Conservation (phyloP, 2,113 vertebrate genomes). For the Cyanoliseus patagonus region DNA sequence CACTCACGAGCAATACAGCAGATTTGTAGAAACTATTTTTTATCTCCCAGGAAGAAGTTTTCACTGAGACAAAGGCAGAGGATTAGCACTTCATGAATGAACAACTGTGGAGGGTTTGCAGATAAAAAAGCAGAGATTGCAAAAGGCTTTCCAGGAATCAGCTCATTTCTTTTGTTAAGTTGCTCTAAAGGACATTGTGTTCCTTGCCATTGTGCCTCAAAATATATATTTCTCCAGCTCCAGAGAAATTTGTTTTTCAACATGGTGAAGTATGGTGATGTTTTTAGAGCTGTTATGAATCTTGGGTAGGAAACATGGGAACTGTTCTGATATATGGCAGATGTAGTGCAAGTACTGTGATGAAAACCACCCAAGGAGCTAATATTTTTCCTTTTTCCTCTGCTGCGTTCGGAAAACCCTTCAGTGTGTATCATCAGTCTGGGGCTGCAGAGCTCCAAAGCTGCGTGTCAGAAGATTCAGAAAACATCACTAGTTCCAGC, state of each 20-base stretch:
- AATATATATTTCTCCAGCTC: constrained; percentile 62
- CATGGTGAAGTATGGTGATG: background rate
- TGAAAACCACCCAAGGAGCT: constrained; percentile 60
- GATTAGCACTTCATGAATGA: background rate
- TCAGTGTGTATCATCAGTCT: constrained; percentile 41
- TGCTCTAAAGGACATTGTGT: constrained; percentile 38
- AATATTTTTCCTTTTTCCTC: constrained; percentile 41
- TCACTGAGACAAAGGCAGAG: constrained; percentile 19
- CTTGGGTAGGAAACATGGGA: constrained; percentile 50
- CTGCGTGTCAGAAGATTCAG: constrained; percentile 19
- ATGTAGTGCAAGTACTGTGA: constrained; percentile 52
- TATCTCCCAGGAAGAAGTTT: constrained; percentile 53
- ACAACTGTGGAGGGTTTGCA: constrained; percentile 39
- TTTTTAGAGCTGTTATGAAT: constrained; percentile 49
- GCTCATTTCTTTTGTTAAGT: constrained; percentile 51
- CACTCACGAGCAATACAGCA: constrained; percentile 9
- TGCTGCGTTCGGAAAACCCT: constrained; percentile 20
- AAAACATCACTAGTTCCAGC: background rate
- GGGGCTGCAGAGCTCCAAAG: constrained; percentile 27
- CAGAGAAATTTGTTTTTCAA: constrained; percentile 54
- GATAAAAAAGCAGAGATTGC: constrained; percentile 6
- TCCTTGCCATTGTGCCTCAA: background rate
- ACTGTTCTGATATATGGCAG: constrained; percentile 59
- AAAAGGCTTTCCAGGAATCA: constrained; percentile 47
- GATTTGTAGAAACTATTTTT: background rate